Evolutionary conservation across 2,797 vertebrate genomes (phyloP).

Genomic region (Dallia pectoralis): DNA sequence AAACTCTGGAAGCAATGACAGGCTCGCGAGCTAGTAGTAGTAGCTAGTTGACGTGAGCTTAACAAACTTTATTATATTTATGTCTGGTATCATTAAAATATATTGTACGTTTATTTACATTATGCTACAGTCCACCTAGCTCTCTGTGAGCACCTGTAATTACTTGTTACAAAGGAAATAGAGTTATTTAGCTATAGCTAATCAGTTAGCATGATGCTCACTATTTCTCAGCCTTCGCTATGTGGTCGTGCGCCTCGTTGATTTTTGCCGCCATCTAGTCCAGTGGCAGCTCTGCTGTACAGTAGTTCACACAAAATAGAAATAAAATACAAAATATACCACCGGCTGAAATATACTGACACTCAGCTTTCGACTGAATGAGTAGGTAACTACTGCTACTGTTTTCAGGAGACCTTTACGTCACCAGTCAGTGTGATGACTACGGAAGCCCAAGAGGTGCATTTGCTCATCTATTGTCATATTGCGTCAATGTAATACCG

Average conservation of each 20-base stretch:
- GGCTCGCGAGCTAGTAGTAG: background rate
- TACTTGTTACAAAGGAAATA: background rate
- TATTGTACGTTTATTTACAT: background rate
- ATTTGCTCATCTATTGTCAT: background rate
- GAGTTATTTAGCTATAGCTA: background rate
- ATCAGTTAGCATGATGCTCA: slow-evolving; percentile 42
- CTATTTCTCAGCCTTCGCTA: slow-evolving; percentile 86
- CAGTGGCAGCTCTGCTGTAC: background rate
- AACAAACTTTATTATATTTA: background rate
- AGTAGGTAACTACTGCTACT: background rate
- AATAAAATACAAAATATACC: background rate
- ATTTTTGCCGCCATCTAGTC: slow-evolving; percentile 83
- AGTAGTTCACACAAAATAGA: background rate
- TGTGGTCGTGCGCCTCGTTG: slow-evolving; percentile 82
- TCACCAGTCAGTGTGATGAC: slow-evolving; percentile 2
- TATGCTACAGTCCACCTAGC: background rate
- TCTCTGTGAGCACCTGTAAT: background rate
- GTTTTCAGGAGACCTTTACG: background rate
- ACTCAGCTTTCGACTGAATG: background rate
- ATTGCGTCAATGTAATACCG: background rate
- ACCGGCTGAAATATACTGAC: background rate
- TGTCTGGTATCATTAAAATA: background rate
- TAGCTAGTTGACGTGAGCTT: background rate
- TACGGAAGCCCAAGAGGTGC: slow-evolving; percentile 4
- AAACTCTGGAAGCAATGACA: background rate